Percentiles rank a stretch among this genome's conserved stretches.
phyloP scores from a whole-genome alignment of 2,888 invertebrate species.

The Polylopha cassiicola region DNA sequence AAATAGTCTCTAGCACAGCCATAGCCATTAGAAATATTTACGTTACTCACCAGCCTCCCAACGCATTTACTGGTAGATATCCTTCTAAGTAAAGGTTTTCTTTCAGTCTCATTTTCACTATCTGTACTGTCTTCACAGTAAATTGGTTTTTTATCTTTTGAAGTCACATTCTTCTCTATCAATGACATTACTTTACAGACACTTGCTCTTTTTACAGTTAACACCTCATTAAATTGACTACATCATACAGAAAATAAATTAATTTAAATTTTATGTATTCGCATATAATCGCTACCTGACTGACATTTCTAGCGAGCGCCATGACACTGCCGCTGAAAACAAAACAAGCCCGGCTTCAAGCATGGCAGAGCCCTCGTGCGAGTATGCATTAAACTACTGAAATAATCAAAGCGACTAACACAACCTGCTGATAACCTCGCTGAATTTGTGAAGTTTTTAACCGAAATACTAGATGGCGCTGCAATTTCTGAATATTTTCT shows the following conservation, averaged over 20 bases:
- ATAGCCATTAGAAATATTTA: not conserved
- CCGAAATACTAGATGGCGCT: not conserved
- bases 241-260: slow-evolving; percentile 67
- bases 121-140: slow-evolving; percentile 78
- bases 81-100: slow-evolving; percentile 85
- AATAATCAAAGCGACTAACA: no score
- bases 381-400: slow-evolving; percentile 28
- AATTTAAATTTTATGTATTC: slow-evolving; percentile 53
- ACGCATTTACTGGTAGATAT: slow-evolving; percentile 90
- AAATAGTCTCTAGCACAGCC: slow-evolving; percentile 1
- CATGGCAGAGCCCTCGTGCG: slow-evolving; percentile 41
- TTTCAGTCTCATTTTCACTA: slow-evolving; percentile 90
- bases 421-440: not conserved
- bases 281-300: slow-evolving; percentile 48
- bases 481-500: no score
- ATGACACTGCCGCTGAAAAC: slow-evolving; percentile 71
- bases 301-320: slow-evolving; percentile 71
- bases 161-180: slow-evolving; percentile 46
- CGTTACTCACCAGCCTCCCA: slow-evolving; percentile 83
- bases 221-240: slow-evolving; percentile 61
- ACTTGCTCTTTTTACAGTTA: slow-evolving; percentile 52
- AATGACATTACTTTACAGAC: slow-evolving; percentile 67
- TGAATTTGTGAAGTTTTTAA: not conserved
- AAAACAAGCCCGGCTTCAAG: slow-evolving; percentile 58
- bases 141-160: slow-evolving; percentile 50